Evolutionary conservation across 2,113 vertebrate species (phyloP).

Genomic region (Neoarius graeffei): DNA sequence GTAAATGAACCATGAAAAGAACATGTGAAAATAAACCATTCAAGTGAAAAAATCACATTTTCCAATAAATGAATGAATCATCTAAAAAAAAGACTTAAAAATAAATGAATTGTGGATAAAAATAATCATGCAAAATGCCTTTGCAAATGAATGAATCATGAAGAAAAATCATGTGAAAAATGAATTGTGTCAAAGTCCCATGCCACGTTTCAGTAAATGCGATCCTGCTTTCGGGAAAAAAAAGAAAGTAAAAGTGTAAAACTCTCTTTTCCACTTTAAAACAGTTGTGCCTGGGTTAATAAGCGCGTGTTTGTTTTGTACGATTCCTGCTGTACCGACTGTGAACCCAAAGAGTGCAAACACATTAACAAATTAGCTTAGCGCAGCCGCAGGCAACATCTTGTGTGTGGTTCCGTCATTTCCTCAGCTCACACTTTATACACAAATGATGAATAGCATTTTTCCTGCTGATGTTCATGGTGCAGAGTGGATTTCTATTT

Average conservation of each 20-base stretch:
- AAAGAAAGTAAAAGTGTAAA: neutral
- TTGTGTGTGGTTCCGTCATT: neutral
- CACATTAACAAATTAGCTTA: slow-evolving; percentile 12
- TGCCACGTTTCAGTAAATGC: neutral
- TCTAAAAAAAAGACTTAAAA: neutral
- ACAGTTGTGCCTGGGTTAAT: neutral
- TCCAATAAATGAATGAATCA: no score
- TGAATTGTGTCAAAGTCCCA: neutral
- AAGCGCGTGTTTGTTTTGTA: neutral
- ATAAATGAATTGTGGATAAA: neutral
- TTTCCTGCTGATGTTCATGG: slow-evolving; percentile 9
- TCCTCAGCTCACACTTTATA: neutral
- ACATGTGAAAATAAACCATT: neutral
- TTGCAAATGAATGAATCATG: neutral
- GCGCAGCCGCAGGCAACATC: neutral
- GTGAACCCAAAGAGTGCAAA: neutral
- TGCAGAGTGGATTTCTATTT: neutral
- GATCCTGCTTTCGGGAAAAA: neutral
- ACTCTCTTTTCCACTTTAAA: neutral
- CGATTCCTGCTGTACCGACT: neutral
- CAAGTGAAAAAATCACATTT: neutral
- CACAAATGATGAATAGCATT: neutral
- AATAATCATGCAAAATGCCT: no score
- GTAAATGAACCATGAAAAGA: no score
- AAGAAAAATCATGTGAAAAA: neutral